phyloP scores from a whole-genome alignment of 2,888 invertebrate genomes.

The Tinea trinotella region DNA sequence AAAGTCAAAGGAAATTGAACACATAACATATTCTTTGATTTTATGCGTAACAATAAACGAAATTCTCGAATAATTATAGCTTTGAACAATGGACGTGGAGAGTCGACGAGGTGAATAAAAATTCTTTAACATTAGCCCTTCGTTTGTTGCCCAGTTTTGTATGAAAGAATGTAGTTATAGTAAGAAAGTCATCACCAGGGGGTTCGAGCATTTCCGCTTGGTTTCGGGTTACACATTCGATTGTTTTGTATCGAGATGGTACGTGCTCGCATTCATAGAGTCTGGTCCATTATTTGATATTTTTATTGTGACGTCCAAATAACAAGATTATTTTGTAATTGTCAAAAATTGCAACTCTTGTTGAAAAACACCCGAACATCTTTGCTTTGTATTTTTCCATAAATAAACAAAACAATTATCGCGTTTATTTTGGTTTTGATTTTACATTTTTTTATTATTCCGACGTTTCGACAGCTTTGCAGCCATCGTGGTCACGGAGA shows the following conservation, averaged over 20 bases:
- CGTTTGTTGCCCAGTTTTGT: conserved; percentile 28
- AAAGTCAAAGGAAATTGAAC: conserved; percentile 62
- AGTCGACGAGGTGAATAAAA: conserved; percentile 41
- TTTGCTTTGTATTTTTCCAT: too few species aligned
- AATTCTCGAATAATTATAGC: conserved; percentile 60
- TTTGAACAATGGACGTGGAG: conserved; percentile 52
- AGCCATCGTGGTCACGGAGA: too few species aligned
- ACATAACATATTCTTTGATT: conserved; percentile 66
- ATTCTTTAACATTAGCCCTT: conserved; percentile 52
- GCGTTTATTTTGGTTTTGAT: too few species aligned
- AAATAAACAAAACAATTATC: too few species aligned
- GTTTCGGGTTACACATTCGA: conserved; percentile 52
- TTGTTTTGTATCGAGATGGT: conserved; percentile 55
- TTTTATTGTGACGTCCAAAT: too few species aligned
- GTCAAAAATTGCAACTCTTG: too few species aligned
- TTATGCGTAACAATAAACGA: conserved; percentile 56
- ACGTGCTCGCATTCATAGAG: conserved; percentile 7
- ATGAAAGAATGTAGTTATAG: conserved; percentile 14
- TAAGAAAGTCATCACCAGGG: conserved; percentile 61
- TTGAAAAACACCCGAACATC: too few species aligned
- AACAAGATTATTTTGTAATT: too few species aligned
- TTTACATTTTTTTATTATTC: too few species aligned
- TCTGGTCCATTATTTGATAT: background rate
- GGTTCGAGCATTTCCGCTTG: conserved; percentile 65
- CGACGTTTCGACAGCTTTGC: too few species aligned